Conservation (phyloP, 2,113 vertebrate genomes). For the Platichthys stellatus region DNA sequence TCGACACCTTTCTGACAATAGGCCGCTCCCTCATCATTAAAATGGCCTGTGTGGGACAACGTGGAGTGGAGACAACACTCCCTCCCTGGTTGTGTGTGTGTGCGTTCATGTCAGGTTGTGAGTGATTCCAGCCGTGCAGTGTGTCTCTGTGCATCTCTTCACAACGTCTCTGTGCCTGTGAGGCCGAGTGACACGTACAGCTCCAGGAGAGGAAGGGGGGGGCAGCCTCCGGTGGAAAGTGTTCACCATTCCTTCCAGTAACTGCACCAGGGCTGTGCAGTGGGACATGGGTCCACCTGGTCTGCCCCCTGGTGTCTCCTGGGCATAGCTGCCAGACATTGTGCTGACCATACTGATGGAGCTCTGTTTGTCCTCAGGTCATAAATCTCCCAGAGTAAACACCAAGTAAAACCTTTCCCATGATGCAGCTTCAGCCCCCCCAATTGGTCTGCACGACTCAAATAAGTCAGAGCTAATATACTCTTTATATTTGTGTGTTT, state of each 20-base stretch:
- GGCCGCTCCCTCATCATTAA: conserved; percentile 56
- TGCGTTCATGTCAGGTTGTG: conserved; percentile 43
- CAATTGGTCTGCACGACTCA: too few relatives aligned
- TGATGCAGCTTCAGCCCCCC: too few relatives aligned
- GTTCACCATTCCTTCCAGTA: conserved; percentile 51
- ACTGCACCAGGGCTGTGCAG: conserved; percentile 27
- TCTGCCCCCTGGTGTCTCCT: conserved; percentile 49
- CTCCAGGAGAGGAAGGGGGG: too few relatives aligned
- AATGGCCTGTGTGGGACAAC: conserved; percentile 28
- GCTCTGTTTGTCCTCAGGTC: not conserved
- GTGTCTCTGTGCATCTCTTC: conserved; percentile 43
- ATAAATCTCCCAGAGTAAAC: too few relatives aligned
- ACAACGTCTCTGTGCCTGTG: conserved; percentile 53
- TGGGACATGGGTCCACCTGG: conserved; percentile 46
- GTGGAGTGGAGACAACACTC: conserved; percentile 30
- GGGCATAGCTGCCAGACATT: conserved; percentile 26
- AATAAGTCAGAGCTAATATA: too few relatives aligned
- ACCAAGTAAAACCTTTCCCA: too few relatives aligned
- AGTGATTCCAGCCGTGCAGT: conserved; percentile 51
- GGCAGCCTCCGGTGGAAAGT: conserved; percentile 43
- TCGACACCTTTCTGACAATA: conserved; percentile 34
- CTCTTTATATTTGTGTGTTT: not conserved
- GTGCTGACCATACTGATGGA: conserved; percentile 55
- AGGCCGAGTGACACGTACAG: conserved; percentile 4
- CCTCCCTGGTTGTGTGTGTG: too few relatives aligned